Conservation (phyloP, 2,113 vertebrate genomes). For the Aviceda subcristata region DNA sequence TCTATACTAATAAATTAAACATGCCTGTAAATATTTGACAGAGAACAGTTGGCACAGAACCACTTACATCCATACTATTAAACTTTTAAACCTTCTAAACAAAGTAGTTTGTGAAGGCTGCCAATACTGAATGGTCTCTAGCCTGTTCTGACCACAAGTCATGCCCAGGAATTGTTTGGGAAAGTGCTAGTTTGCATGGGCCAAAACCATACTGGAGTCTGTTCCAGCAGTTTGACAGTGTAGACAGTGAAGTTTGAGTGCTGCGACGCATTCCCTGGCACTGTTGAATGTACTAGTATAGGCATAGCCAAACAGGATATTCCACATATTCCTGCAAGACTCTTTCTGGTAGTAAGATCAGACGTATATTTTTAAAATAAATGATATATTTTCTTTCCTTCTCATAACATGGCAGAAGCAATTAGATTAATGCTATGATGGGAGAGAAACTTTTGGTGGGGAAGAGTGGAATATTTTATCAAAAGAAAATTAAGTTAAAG, state of each 20-base stretch:
- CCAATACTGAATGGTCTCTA: not conserved
- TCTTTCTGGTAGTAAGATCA: not conserved
- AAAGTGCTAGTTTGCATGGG: not conserved
- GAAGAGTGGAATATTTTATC: not conserved
- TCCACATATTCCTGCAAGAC: slow-evolving; percentile 10
- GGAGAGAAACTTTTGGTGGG: not conserved
- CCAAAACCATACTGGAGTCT: slow-evolving; percentile 23
- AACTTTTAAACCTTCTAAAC: slow-evolving; percentile 36
- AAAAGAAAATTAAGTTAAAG: not conserved
- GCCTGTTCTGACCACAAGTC: slow-evolving; percentile 7
- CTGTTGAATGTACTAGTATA: not conserved
- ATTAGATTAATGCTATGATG: not conserved
- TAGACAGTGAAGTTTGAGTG: slow-evolving; percentile 1
- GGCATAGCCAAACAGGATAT: slow-evolving; percentile 39
- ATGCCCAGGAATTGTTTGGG: slow-evolving; percentile 43
- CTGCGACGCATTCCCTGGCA: not conserved
- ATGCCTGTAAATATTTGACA: not conserved
- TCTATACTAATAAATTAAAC: slow-evolving; percentile 6
- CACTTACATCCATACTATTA: not conserved
- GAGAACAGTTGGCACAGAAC: not conserved
- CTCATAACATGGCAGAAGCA: not conserved
- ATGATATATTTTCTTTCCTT: slow-evolving; percentile 16
- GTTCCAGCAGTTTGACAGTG: slow-evolving; percentile 20
- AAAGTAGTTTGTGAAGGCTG: slow-evolving; percentile 7
- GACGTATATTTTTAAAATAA: slow-evolving; percentile 25